These are phyloP conservation scores for Hemicentrotus pulcherrimus DNA, from an alignment of 35 echinoderm and acorn worm genomes.

Conservation along the genomic window DNA sequence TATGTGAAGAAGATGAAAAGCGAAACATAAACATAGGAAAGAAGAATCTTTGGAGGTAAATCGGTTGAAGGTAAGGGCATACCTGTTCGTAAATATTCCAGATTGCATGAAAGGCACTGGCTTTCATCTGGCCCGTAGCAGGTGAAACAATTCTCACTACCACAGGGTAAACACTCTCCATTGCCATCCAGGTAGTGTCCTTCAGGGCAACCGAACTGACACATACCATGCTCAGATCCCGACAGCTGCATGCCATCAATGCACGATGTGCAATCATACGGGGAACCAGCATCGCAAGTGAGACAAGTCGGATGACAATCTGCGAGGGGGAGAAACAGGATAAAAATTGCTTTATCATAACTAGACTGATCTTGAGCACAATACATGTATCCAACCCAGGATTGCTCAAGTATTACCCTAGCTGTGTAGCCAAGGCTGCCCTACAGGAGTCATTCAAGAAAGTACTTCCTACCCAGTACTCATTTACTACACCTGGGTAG, in stretches of 20 bases:
- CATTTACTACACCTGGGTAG: no score
- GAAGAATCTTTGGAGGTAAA: not conserved
- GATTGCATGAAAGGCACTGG: constrained; percentile 14
- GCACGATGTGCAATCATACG: constrained; percentile 50
- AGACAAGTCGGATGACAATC: constrained; percentile 63
- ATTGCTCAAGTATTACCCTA: not conserved
- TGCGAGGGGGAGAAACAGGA: not conserved
- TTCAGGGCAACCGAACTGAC: constrained; percentile 41
- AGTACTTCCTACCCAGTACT: no score
- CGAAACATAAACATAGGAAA: not conserved
- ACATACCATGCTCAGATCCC: not conserved
- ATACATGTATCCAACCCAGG: no score
- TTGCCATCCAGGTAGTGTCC: not conserved
- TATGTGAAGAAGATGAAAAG: no score
- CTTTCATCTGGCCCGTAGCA: not conserved
- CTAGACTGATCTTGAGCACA: no score
- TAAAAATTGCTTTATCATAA: not conserved
- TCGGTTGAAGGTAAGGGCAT: not conserved
- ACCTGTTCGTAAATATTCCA: constrained; percentile 16
- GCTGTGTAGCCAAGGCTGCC: no score
- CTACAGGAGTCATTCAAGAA: no score
- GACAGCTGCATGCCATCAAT: not conserved
- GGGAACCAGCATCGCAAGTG: constrained; percentile 35
- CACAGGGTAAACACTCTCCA: constrained; percentile 13
- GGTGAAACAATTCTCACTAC: not conserved